Base-by-base conservation (phyloP, 1,140 invertebrate species). In the Lasioglossum albipes region DNA sequence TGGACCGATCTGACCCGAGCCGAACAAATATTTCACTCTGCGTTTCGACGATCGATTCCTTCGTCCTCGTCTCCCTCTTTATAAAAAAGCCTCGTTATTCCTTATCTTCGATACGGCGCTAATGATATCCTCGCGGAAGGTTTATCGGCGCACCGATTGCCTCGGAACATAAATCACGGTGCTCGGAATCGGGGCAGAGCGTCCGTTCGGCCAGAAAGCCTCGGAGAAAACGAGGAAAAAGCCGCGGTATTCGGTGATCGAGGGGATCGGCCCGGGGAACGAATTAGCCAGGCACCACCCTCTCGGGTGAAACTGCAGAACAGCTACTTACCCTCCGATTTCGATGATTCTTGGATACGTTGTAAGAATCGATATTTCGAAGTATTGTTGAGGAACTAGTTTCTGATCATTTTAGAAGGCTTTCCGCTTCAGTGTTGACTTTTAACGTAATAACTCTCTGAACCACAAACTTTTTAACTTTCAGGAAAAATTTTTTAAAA, bases 281-380 rank as follows among this genome's bases (percentile, higher is more conserved):
- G 71, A 66, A 79, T 79, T 79, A 79, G 22, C 57, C 54, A 10
- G 12, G 41, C 78, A 61, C 62, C 78, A n/a, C 3, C 36, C 36
- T 36, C 36, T 36, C 36, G 36, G 36, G 2, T 36, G 36, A 36
- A 36, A 36, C 36, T 36, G 36, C 36, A 36, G 36, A 36, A 36
- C 36, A 4, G 36, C 36, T 36, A 5, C 36, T 36, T 36, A 36
- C 36, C 36, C 36, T 36, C 2, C 36, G 36, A 36, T 36, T 36
- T 36, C 36, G 36, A 36, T 36, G 36, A 36, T 36, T 36, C 5
- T 36, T 36, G 0, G 27, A 27, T 27, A 27, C 27, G 27, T 27
- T 27, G 27, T 27, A 27, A 27, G 27, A 27, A 1, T 27, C 27
- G 27, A 27, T 27, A 27, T 27, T 27, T 27, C 27, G 27, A 27